Evolutionary conservation across 2,888 invertebrate species (phyloP).

Genomic region (Dusona sp.): DNA sequence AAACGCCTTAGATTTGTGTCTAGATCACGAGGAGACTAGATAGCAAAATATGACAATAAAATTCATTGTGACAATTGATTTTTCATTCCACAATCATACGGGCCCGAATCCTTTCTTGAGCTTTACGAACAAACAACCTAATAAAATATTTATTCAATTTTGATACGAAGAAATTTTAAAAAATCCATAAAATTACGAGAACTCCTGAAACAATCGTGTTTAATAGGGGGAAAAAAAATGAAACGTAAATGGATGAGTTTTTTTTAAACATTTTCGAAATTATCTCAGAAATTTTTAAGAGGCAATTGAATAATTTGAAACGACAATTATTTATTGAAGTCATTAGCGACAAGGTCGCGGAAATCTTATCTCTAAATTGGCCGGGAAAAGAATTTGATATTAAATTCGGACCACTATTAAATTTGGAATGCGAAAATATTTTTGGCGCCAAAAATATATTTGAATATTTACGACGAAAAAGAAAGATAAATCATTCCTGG

Average conservation of each 20-base stretch:
- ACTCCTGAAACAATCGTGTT: neutral
- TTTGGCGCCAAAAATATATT: neutral
- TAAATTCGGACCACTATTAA: neutral
- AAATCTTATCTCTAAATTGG: neutral
- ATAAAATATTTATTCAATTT: constrained; percentile 4
- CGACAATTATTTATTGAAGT: neutral
- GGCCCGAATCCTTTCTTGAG: neutral
- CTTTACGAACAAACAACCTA: neutral
- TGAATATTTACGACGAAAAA: neutral
- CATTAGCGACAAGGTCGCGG: neutral
- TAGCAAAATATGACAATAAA: constrained; percentile 31
- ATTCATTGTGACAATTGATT: constrained; percentile 13
- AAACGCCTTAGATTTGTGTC: constrained; percentile 15
- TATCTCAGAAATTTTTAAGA: neutral
- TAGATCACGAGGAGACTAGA: constrained; percentile 43
- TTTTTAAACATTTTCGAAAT: neutral
- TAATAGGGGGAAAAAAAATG: neutral
- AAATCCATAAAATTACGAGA: neutral
- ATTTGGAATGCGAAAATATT: neutral
- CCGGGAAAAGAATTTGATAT: neutral
- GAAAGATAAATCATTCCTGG: neutral
- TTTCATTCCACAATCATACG: neutral
- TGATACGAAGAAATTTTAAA: neutral
- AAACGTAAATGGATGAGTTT: neutral
- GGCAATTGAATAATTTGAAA: neutral